Conservation (phyloP, 1,140 invertebrate genomes). For the Pogonus chalceus region DNA sequence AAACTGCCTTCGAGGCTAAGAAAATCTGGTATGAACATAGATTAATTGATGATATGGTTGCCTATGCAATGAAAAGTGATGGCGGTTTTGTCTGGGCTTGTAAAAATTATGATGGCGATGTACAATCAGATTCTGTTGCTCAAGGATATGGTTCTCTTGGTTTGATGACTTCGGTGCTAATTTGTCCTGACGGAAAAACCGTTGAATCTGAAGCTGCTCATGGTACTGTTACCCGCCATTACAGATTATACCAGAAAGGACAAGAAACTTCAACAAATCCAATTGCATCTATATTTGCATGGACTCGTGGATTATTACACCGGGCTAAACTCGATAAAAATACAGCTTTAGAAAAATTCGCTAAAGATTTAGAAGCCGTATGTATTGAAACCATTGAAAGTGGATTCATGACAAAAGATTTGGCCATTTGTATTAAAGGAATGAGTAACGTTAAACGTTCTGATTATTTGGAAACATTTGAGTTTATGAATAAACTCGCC, state of each 20-base stretch:
- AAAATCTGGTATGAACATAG: conserved; percentile 96
- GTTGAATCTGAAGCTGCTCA: conserved; percentile 97
- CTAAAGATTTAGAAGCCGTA: conserved; percentile 75
- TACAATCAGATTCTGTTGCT: conserved; percentile 95
- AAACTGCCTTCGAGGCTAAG: conserved; percentile 69
- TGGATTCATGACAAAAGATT: conserved; percentile 97
- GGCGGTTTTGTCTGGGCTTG: conserved; percentile 99
- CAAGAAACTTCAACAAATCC: conserved; percentile 97
- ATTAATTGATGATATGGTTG: conserved; percentile 98
- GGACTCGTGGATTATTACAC: conserved; percentile 86
- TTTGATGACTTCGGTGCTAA: conserved; percentile 89
- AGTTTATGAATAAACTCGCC: conserved; percentile 92
- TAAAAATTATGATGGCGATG: conserved; percentile 99
- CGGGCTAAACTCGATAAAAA: conserved; percentile 91
- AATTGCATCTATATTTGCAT: conserved; percentile 98
- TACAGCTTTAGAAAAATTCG: conserved; percentile 60
- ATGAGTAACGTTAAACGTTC: conserved; percentile 67
- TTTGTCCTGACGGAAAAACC: conserved; percentile 94
- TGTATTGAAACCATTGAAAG: conserved; percentile 91
- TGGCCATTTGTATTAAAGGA: conserved; percentile 96
- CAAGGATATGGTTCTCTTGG: conserved; percentile 90
- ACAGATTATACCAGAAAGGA: conserved; percentile 85
- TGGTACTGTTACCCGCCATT: conserved; percentile 94
- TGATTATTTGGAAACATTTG: conserved; percentile 96
- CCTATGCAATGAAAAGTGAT: conserved; percentile 94